phyloP scores from a whole-genome alignment of 2,888 invertebrate species.

The Trichogramma evanescens region DNA sequence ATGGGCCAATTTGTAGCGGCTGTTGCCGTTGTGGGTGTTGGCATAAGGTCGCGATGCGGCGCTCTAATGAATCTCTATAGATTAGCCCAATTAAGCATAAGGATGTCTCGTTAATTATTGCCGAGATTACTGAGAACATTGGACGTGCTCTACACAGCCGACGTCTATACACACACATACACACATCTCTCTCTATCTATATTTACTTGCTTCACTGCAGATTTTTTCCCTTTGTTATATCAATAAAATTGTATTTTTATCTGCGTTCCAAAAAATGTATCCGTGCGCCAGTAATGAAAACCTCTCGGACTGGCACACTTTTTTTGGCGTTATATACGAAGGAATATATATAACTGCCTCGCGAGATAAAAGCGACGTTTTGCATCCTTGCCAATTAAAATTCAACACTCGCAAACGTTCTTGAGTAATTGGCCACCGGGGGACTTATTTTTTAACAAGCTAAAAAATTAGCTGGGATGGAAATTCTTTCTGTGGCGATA shows the following conservation, averaged over 20 bases:
- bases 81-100: conserved; percentile 39
- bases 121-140: conserved; percentile 1
- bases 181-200: no score
- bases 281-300: no score
- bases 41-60: conserved; percentile 15
- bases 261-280: no score
- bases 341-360: no score
- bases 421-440: conserved; percentile 41
- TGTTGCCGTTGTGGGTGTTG: conserved; percentile 3
- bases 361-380: no score
- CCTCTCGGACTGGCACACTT: no score
- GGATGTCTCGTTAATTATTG: conserved; percentile 35
- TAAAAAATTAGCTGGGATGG: conserved; percentile 44
- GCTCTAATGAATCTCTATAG: conserved; percentile 38
- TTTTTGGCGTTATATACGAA: no score
- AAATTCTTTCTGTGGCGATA: conserved; percentile 20
- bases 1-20: background rate
- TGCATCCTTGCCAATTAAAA: conserved; percentile 41
- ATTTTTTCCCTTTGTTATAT: no score
- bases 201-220: no score
- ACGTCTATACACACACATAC: no score
- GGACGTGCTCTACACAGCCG: no score
- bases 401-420: conserved; percentile 42
- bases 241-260: no score
- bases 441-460: conserved; percentile 43